phyloP scores from a whole-genome alignment of 2,797 vertebrate species.

The Scolopax rusticola region DNA sequence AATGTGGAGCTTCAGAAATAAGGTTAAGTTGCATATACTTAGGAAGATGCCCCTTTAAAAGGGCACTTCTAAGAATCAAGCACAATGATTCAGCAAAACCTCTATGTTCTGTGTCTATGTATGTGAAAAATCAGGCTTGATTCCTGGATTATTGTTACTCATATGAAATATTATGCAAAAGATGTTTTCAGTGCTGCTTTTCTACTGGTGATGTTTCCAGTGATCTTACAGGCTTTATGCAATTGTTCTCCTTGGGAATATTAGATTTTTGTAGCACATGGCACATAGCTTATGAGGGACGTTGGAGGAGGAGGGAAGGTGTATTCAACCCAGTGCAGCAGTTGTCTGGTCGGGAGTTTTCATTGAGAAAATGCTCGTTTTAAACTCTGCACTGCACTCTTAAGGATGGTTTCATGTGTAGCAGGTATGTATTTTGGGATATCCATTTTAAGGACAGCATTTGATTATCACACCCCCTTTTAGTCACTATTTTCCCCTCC shows the following conservation, averaged over 20 bases:
- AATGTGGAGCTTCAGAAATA: neutral
- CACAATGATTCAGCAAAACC: conserved; percentile 25
- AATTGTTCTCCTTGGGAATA: neutral
- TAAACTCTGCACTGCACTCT: neutral
- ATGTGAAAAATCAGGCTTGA: neutral
- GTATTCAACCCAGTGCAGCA: neutral
- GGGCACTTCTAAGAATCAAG: neutral
- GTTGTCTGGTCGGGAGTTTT: neutral
- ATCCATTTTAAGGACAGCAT: neutral
- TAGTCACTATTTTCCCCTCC: neutral
- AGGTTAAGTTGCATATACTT: neutral
- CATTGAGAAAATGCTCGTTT: neutral
- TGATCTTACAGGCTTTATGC: neutral
- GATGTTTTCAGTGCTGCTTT: neutral
- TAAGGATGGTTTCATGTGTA: neutral
- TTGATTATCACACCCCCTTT: neutral
- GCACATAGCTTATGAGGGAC: accelerated
- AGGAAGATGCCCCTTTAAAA: neutral
- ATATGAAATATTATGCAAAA: neutral
- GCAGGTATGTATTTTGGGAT: conserved; percentile 10
- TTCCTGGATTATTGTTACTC: neutral
- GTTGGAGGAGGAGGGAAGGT: neutral
- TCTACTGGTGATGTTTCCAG: neutral
- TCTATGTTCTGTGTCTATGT: neutral
- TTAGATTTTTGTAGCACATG: neutral